Evolutionary conservation across 2,888 invertebrate genomes (phyloP), one percentile per base, ranked within the genome.

Genomic region (Diloba caeruleocephala): DNA sequence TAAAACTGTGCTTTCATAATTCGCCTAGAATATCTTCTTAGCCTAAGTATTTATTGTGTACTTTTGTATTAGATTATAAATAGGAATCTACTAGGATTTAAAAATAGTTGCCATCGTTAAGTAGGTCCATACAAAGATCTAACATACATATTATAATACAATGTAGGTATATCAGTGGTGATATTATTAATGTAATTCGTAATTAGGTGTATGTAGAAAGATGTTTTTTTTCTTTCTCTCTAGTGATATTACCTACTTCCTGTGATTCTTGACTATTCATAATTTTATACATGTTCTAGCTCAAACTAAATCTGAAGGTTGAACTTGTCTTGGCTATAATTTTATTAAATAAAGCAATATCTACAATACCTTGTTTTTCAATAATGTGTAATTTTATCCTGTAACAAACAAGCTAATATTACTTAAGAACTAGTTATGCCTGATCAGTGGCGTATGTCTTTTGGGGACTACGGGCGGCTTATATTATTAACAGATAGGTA

Each of bases 191-290:
- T 78, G 73, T 79, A 78, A 74, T 74, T 77, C 74, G 72, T 83
- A 76, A 71, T 79, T 87, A 87, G 84, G 69, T 70, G 72, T 82
- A 81, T 76, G 74, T 82, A 83, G 79, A 76, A 79, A 82, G 71
- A 83, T 71, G 50, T 72, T 79, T 81, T 85, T 86, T 19, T 84
- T 70, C 82, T 86, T 79, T 86, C 73, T 76, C 77, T 84, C 79
- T 84, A 87, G 86, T 81, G 78, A 84, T 82, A 80, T 76, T 61
- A 76, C 74, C 81, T 80, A 89, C 85, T 90, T 92, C 89, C 90
- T 92, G 92, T 92, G 90, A 92, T 91, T 90, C 85, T 82, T 89
- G 85, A 88, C 86, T 90, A 88, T 86, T 88, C 76, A 87, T 88
- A 88, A 88, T 90, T 92, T 90, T 91, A 85, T 90, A 92, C 89